These are phyloP conservation scores for Scolanthus callimorphus DNA, from an alignment of 92 coral and sea anemone species.

Conservation along the genomic window DNA sequence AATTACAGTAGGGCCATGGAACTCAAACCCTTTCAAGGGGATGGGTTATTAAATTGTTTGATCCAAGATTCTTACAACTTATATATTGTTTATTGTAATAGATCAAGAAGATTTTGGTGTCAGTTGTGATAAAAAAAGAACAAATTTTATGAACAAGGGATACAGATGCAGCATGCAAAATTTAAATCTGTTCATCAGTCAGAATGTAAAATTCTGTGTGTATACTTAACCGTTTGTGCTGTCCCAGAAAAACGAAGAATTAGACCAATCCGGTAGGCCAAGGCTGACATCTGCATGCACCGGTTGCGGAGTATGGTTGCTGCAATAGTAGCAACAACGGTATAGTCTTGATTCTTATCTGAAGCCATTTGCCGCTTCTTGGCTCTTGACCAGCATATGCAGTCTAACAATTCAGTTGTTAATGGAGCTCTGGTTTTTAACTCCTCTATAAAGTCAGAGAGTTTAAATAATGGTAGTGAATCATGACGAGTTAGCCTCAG, in stretches of 20 bases:
- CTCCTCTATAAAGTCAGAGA: slow-evolving; percentile 33
- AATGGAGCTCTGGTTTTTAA: slow-evolving; percentile 28
- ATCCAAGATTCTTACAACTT: too few species aligned
- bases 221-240: slow-evolving; percentile 1
- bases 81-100: too few species aligned
- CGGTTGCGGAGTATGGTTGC: slow-evolving; percentile 24
- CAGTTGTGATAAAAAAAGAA: too few species aligned
- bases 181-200: too few species aligned
- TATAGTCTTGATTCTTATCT: slow-evolving; percentile 4
- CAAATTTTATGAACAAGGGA: too few species aligned
- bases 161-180: too few species aligned
- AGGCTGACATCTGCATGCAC: slow-evolving; percentile 39
- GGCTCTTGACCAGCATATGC: slow-evolving; percentile 18
- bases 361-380: slow-evolving; percentile 1
- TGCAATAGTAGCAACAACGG: slow-evolving; percentile 33
- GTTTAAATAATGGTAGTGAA: slow-evolving; percentile 16
- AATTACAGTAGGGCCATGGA: too few species aligned
- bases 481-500: slow-evolving; percentile 21
- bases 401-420: slow-evolving; percentile 18
- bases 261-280: slow-evolving; percentile 42
- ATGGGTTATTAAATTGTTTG: too few species aligned
- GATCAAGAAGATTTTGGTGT: too few species aligned
- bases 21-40: too few species aligned
- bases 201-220: background rate
- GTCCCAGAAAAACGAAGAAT: slow-evolving; percentile 41